Evolutionary conservation across 2,888 invertebrate species (phyloP).

Genomic region (Automeris io): DNA sequence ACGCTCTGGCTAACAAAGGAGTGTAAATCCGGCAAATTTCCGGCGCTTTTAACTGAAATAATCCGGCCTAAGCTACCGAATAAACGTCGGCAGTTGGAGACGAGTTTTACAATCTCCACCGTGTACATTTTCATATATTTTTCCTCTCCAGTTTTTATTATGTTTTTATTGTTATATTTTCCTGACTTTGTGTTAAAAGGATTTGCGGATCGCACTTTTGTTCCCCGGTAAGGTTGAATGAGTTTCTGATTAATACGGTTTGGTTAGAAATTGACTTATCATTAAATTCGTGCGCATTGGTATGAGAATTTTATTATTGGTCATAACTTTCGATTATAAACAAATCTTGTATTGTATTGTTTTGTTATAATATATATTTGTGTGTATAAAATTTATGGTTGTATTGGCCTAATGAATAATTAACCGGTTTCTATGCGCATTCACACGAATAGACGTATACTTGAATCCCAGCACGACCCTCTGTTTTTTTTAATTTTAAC

Average conservation of each 20-base stretch:
- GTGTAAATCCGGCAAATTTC: constrained; percentile 35
- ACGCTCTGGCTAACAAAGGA: constrained; percentile 31
- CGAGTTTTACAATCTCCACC: constrained; percentile 25
- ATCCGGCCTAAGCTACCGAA: constrained; percentile 35
- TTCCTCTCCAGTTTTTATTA: background rate
- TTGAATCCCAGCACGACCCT: too few relatives aligned
- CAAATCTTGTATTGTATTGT: too few relatives aligned
- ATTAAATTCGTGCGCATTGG: too few relatives aligned
- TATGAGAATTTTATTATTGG: too few relatives aligned
- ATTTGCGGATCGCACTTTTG: background rate
- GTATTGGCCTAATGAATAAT: too few relatives aligned
- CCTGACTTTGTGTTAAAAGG: background rate
- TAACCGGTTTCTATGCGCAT: too few relatives aligned
- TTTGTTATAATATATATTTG: too few relatives aligned
- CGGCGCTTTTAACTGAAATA: constrained; percentile 32
- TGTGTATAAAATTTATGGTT: too few relatives aligned
- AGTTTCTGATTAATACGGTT: too few relatives aligned
- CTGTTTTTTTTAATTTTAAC: too few relatives aligned
- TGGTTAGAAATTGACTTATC: too few relatives aligned
- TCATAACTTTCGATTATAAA: constrained; percentile 2
- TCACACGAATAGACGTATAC: too few relatives aligned
- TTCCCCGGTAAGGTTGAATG: background rate
- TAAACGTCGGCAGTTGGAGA: constrained; percentile 31
- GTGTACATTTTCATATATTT: background rate
- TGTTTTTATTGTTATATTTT: background rate